Evolutionary conservation across 2,888 invertebrate species (phyloP).

Genomic region (Zhuqinia jingwanae): DNA sequence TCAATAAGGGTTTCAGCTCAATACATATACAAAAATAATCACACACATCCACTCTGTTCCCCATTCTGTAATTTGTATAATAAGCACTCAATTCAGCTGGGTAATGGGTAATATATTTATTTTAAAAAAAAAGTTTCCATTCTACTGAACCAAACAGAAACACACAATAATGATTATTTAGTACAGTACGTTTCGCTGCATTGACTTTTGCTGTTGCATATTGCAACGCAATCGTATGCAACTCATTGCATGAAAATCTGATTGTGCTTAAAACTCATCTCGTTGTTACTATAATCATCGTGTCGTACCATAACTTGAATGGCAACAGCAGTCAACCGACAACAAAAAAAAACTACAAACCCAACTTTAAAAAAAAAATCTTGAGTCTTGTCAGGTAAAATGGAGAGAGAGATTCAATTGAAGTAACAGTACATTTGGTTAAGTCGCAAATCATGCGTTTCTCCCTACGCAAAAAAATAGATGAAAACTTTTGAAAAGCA

Average conservation of each 20-base stretch:
- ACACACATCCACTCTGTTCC: slow-evolving; percentile 26
- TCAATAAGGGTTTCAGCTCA: slow-evolving; percentile 29
- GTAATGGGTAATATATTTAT: background rate
- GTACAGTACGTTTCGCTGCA: slow-evolving; percentile 29
- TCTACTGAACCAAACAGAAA: slow-evolving; percentile 44
- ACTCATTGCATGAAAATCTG: background rate
- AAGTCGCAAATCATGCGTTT: slow-evolving; percentile 70
- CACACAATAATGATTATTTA: background rate
- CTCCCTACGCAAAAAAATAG: slow-evolving; percentile 18
- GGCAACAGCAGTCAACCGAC: background rate
- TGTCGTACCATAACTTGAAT: background rate
- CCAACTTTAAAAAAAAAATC: slow-evolving; percentile 7
- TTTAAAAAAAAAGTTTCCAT: slow-evolving; percentile 48
- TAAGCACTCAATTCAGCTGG: slow-evolving; percentile 41
- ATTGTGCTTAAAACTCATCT: slow-evolving; percentile 32
- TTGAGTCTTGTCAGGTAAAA: slow-evolving; percentile 26
- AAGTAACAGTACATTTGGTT: slow-evolving; percentile 61
- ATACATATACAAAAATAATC: slow-evolving; percentile 29
- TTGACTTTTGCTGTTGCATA: slow-evolving; percentile 7
- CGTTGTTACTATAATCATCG: background rate
- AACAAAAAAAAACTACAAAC: background rate
- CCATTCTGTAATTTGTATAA: slow-evolving; percentile 17
- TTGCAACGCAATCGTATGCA: background rate
- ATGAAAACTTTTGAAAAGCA: too few relatives aligned
- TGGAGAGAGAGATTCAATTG: slow-evolving; percentile 36